phyloP scores from a whole-genome alignment of 2,888 invertebrate genomes.

The Amblyjoppa fuscipennis region DNA sequence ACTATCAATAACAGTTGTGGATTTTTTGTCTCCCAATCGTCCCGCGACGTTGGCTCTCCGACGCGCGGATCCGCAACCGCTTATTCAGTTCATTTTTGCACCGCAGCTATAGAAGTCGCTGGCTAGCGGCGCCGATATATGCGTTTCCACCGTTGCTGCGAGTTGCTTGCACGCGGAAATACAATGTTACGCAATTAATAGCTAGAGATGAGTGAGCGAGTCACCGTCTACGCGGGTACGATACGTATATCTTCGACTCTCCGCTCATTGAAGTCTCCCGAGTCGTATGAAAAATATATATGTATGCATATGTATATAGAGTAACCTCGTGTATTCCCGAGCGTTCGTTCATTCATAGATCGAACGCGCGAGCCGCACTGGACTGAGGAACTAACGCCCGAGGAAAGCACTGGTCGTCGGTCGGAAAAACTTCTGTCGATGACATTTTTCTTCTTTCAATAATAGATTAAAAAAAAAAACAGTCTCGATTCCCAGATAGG shows the following conservation, averaged over 20 bases:
- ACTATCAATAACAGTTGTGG: background rate
- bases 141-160: background rate
- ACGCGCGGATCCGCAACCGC: constrained; percentile 1
- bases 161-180: constrained; percentile 30
- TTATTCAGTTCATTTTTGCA: constrained; percentile 22
- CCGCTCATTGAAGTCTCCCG: constrained; percentile 60
- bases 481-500: too few relatives aligned
- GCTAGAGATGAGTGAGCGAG: constrained; percentile 29
- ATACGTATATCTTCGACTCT: background rate
- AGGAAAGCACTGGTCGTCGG: background rate
- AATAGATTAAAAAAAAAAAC: background rate
- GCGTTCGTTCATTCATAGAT: constrained; percentile 57
- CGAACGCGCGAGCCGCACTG: constrained; percentile 8
- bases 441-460: background rate
- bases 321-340: constrained; percentile 17
- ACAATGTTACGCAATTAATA: constrained; percentile 44
- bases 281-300: constrained; percentile 13
- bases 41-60: background rate
- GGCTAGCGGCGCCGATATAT: background rate
- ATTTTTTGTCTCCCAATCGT: background rate
- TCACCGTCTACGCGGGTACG: constrained; percentile 13
- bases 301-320: constrained; percentile 4
- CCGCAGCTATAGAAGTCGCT: background rate
- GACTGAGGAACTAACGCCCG: background rate
- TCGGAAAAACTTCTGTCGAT: background rate